Base-by-base conservation (phyloP, 1,140 invertebrate species). In the Trachymyrmex septentrionalis region DNA sequence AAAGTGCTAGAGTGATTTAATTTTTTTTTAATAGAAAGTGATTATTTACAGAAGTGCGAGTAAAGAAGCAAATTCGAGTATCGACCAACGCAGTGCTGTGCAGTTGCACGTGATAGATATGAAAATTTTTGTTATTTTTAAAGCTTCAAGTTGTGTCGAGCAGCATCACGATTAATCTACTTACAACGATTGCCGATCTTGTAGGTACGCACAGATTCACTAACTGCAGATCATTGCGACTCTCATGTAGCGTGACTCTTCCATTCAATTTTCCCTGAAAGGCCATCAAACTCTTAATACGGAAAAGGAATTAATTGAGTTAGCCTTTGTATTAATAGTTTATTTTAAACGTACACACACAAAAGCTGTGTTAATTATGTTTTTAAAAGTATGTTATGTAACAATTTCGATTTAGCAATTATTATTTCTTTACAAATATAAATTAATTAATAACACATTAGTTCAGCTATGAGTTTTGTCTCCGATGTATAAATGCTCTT, bases 181-280 rank as follows among this genome's bases (percentile, higher is more conserved):
- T 94, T 94, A 94, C 93, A 90, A 92, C 91, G 75, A 91, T 92
- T 71, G 94, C 89, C 86, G 93, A 91, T 93, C 92, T 93, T 86
- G 91, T 88, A 87, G 93, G 93, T 78, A 92, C 93, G 92, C 93
- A 91, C 84, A 94, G 92, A 94, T 95, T 94, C 76, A 93, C 90
- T 93, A 94, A 94, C 88, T 93, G 94, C 72, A 94, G 89, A 89
- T 92, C 92, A 57, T 94, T 91, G 86, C 93, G 93, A 92, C 86
- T 90, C 92, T 94, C 93, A 89, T 92, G 90, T 86, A 90, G 91
- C 88, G 89, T 91, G 75, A 91, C 89, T 89, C 93, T 93, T 90
- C 92, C 92, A 73, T 92, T 92, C 73, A 94, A 93, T 88, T 93
- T 94, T 81, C 92, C 94, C 93, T 94, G 93, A 94, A 94, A 94